phyloP scores from a whole-genome alignment of 2,888 invertebrate genomes.

The Nemurella pictetii region DNA sequence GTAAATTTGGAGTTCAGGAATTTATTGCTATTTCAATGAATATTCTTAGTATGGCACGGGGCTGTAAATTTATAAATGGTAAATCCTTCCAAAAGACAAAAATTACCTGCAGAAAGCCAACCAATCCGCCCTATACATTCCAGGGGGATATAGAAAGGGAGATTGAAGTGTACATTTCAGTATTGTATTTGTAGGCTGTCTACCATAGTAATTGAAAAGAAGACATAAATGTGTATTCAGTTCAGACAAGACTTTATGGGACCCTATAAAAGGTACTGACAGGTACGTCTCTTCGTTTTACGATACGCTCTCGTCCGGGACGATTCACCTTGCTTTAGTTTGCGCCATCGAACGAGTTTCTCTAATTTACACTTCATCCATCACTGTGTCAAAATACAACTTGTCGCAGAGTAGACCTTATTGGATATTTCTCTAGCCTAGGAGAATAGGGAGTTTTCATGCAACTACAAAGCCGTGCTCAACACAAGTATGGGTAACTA shows the following conservation, averaged over 20 bases:
- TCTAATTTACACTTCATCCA: constrained; percentile 16
- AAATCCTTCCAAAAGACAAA: not conserved
- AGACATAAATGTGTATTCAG: constrained; percentile 9
- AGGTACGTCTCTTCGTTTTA: not conserved
- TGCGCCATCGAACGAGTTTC: not conserved
- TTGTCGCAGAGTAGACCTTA: not conserved
- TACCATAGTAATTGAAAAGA: constrained; percentile 21
- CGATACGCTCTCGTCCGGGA: not conserved
- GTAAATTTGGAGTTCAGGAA: not conserved
- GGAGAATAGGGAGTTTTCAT: not conserved
- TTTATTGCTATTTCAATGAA: not conserved
- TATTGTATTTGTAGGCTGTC: not conserved
- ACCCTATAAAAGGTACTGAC: constrained; percentile 11
- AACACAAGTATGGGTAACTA: not conserved
- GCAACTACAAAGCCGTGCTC: not conserved
- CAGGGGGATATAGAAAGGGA: not conserved
- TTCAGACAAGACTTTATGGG: not conserved
- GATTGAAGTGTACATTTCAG: not conserved
- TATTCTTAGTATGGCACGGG: not conserved
- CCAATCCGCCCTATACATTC: not conserved
- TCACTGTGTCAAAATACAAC: constrained; percentile 9
- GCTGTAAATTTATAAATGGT: not conserved
- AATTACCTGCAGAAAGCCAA: not conserved
- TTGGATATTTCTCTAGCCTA: not conserved
- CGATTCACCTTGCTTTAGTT: not conserved